Evolutionary conservation across 2,113 vertebrate genomes (phyloP).

Genomic region (Poeciliopsis prolifica): DNA sequence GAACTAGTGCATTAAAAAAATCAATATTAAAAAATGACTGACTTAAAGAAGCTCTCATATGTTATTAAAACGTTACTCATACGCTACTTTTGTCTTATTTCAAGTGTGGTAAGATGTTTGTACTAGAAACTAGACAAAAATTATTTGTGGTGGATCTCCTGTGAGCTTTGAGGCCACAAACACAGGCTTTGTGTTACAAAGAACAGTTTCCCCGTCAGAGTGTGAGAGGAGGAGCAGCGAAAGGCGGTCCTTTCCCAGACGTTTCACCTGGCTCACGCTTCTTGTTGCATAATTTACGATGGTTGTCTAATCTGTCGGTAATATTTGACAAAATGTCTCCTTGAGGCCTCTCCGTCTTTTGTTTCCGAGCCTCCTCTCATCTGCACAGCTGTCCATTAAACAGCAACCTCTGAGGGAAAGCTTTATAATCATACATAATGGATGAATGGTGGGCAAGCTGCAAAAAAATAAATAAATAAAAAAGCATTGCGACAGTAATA

Average conservation of each 20-base stretch:
- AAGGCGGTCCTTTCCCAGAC: not conserved
- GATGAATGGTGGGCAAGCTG: constrained; percentile 66
- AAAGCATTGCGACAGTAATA: constrained; percentile 62
- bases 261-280: not conserved
- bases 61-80: too few species aligned
- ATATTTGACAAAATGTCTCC: constrained; percentile 7
- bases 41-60: too few species aligned
- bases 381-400: constrained; percentile 70
- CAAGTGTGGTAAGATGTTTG: too few species aligned
- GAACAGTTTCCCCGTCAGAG: constrained; percentile 18
- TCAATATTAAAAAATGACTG: too few species aligned
- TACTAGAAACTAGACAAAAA: too few species aligned
- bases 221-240: not conserved
- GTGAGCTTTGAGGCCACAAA: not conserved
- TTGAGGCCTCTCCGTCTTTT: constrained; percentile 28
- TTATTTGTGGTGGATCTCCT: not conserved
- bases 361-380: constrained; percentile 35
- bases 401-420: constrained; percentile 66
- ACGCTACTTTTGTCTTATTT: too few species aligned
- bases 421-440: constrained; percentile 80
- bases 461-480: constrained; percentile 51
- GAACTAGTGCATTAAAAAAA: too few species aligned
- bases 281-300: not conserved
- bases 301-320: not conserved
- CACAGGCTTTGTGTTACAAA: constrained; percentile 21